Base-by-base conservation (phyloP, 2,113 vertebrate genomes). In the Calyptommatus sinebrachiatus region DNA sequence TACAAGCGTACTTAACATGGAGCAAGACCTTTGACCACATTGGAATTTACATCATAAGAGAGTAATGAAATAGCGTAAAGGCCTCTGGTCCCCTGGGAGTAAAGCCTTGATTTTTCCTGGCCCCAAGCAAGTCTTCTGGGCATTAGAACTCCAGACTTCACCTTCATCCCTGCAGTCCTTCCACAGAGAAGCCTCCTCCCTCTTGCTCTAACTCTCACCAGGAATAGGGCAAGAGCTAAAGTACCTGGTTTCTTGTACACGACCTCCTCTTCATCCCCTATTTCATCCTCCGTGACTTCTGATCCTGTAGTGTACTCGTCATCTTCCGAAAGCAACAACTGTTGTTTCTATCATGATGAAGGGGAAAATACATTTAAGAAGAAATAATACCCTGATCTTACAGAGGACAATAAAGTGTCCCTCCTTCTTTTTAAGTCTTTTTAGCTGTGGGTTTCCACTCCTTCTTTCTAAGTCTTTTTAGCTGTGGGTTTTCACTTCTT, bases 301-400 rank as follows among this genome's bases (percentile, higher is more conserved):
- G 98, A 99, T 70, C 98, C 98, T 0, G 98, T 99, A 80, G 98
- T 99, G 89, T 99, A 99, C 84, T 99, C 98, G 82, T 99, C 98
- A 31, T 99, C 98, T 90, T 99, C 98, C 76, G 98, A 99, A 18
- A 98, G 90, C 73, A 99, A 89, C 0, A 96, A 95, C 60, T 98
- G 98, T 73, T 98, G 97, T 78, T 96, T 97, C 97, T 99, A 92
- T 45, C 50, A 45, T 31, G 46, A 22, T 10, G 21, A 61, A 29
- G 28, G 80, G 35, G 35, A 41, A 84, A 45, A 81, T 46, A 70
- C 74, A 14, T 3, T 7, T 84, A 73, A 60, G 5, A 41, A 1
- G 73, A 71, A 29, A 72, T 57, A 18, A 12, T 35, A 18, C 7
- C 61, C 20, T 50, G 45, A 18, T 28, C 53, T 70, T 82, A 28